Percentiles rank a stretch among this genome's conserved stretches.
These are phyloP conservation scores for Zeus faber DNA, from an alignment of 2,113 vertebrate genomes.

Conservation along the genomic window DNA sequence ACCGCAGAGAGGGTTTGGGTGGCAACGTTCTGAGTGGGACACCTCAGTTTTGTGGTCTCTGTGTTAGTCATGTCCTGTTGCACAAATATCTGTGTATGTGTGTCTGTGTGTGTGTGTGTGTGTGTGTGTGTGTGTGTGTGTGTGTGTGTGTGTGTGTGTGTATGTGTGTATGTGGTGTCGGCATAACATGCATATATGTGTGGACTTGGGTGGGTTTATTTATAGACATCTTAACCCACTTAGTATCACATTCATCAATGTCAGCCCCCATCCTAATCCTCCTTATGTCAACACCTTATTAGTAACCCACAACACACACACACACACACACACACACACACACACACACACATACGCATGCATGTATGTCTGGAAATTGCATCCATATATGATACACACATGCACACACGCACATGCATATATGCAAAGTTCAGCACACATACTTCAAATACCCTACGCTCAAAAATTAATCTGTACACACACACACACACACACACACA, in stretches of 20 bases:
- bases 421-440: too few relatives aligned
- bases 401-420: background rate
- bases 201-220: slow-evolving; percentile 61
- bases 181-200: slow-evolving; percentile 33
- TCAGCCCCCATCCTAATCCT: slow-evolving; percentile 59
- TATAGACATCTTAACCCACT: slow-evolving; percentile 67
- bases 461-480: too few relatives aligned
- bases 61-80: background rate
- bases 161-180: slow-evolving; percentile 9
- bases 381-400: background rate
- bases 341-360: slow-evolving; percentile 24
- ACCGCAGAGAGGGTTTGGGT: too few relatives aligned
- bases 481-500: background rate
- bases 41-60: too few relatives aligned
- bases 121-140: background rate
- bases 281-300: slow-evolving; percentile 74
- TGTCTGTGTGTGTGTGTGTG: background rate
- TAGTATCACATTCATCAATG: slow-evolving; percentile 71
- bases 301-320: slow-evolving; percentile 52
- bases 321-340: slow-evolving; percentile 9
- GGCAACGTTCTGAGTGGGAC: too few relatives aligned
- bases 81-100: background rate
- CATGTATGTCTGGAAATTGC: slow-evolving; percentile 8
- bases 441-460: too few relatives aligned
- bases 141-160: slow-evolving; percentile 1